phyloP scores from a whole-genome alignment of 1,140 invertebrate species.

The Lepidotrigona ventralis region DNA sequence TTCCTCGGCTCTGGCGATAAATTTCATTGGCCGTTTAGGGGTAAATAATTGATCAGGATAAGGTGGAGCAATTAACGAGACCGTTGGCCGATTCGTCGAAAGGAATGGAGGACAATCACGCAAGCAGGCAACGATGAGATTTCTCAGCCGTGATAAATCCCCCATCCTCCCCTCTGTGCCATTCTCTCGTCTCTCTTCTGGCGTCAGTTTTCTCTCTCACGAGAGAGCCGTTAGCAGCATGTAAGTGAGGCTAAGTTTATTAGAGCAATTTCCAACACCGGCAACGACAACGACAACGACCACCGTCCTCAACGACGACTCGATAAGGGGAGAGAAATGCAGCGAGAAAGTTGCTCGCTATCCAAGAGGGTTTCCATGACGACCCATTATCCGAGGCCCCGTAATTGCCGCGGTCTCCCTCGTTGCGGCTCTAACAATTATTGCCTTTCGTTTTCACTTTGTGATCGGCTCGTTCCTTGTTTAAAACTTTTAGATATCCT shows the following conservation, averaged over 20 bases:
- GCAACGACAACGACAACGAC: background rate
- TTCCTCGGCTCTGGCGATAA: background rate
- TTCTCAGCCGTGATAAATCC: conserved; percentile 52
- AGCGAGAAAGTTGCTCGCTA: conserved; percentile 48
- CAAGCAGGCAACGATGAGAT: conserved; percentile 43
- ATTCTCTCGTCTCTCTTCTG: background rate
- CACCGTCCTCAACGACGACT: conserved; percentile 1
- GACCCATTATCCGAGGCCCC: conserved; percentile 59
- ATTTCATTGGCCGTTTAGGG: background rate
- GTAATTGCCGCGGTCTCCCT: conserved; percentile 54
- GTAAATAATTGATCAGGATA: conserved; percentile 46
- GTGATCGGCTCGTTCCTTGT: background rate
- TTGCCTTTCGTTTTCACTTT: conserved; percentile 54
- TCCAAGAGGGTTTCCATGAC: conserved; percentile 58
- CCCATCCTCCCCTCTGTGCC: conserved; percentile 15
- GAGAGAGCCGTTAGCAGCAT: background rate
- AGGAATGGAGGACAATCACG: conserved; percentile 40
- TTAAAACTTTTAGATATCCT: background rate
- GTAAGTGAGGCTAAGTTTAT: conserved; percentile 65
- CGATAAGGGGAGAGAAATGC: conserved; percentile 43
- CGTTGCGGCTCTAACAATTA: conserved; percentile 49
- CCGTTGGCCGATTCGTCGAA: conserved; percentile 34
- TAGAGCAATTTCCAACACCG: conserved; percentile 67
- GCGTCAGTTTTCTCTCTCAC: conserved; percentile 4
- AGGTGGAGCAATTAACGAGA: conserved; percentile 44